Conservation (phyloP, 2,888 invertebrate genomes). For the Heteromurus nitidus region DNA sequence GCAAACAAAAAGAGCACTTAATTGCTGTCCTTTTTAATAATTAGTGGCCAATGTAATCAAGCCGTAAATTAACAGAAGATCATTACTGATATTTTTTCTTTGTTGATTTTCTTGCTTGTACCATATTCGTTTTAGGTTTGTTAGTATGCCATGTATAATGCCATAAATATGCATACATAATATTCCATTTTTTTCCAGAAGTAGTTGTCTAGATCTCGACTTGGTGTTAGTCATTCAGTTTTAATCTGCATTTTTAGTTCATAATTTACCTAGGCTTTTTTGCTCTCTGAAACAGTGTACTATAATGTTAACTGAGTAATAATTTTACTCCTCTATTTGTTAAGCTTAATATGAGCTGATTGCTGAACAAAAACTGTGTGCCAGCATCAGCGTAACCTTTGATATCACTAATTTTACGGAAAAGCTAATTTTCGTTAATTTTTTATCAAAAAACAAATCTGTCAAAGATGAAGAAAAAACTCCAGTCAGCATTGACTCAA, state of each 20-base stretch:
- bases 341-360: slow-evolving; percentile 1
- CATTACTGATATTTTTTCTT: no score
- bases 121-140: slow-evolving; percentile 27
- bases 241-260: slow-evolving; percentile 51
- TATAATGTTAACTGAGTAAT: no score
- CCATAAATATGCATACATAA: slow-evolving; percentile 38
- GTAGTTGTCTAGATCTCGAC: slow-evolving; percentile 61
- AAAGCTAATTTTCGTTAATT: no score
- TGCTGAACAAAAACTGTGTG: no score
- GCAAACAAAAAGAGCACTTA: no score
- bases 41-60: no score
- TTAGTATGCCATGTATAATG: slow-evolving; percentile 54
- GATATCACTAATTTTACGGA: no score
- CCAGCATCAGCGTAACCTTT: no score
- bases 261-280: slow-evolving; percentile 5
- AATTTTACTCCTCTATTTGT: no score
- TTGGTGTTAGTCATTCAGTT: slow-evolving; percentile 61
- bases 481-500: not conserved
- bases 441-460: no score
- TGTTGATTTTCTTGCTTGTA: slow-evolving; percentile 16
- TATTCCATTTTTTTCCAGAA: slow-evolving; percentile 37
- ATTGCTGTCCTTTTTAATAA: no score
- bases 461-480: not conserved
- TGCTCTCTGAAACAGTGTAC: slow-evolving; percentile 49
- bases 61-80: no score